These are phyloP conservation scores for Helicoverpa armigera DNA, from an alignment of 1,140 invertebrate genomes.

Conservation along the genomic window DNA sequence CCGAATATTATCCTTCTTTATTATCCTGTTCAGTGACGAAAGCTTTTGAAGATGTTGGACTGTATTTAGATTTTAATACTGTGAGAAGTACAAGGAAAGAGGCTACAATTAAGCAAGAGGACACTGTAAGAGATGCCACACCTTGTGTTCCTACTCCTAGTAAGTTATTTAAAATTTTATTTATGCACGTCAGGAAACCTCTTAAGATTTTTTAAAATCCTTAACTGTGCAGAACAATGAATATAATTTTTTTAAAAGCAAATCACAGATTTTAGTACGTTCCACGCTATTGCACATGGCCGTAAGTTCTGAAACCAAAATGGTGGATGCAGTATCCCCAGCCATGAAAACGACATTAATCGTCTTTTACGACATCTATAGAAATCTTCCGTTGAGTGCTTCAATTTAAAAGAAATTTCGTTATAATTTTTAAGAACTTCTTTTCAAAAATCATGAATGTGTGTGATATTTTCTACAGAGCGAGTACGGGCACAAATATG, in stretches of 20 bases:
- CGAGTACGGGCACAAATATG: too few relatives aligned
- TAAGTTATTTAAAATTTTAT: constrained; percentile 63
- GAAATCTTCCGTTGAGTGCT: constrained; percentile 4
- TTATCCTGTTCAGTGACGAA: constrained; percentile 65
- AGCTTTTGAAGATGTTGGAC: constrained; percentile 67
- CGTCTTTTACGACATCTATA: constrained; percentile 19
- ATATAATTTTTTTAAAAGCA: constrained; percentile 10
- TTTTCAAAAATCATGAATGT: background rate
- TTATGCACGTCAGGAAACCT: constrained; percentile 1
- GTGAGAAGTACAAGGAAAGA: constrained; percentile 65
- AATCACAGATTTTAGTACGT: background rate
- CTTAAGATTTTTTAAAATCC: too few relatives aligned
- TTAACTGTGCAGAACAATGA: background rate
- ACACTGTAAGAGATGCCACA: constrained; percentile 63
- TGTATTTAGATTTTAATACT: constrained; percentile 64
- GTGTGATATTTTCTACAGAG: background rate
- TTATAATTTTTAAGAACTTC: background rate
- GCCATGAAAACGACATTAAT: constrained; percentile 17
- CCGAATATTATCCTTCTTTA: constrained; percentile 70
- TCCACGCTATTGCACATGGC: background rate
- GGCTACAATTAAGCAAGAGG: constrained; percentile 62
- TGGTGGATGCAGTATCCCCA: background rate
- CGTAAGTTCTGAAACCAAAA: background rate
- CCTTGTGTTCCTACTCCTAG: constrained; percentile 72
- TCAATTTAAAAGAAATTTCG: background rate